Percentiles rank a stretch among this genome's conserved stretches.
Conservation (phyloP, 2,113 vertebrate genomes). For the Saguinus midas region DNA sequence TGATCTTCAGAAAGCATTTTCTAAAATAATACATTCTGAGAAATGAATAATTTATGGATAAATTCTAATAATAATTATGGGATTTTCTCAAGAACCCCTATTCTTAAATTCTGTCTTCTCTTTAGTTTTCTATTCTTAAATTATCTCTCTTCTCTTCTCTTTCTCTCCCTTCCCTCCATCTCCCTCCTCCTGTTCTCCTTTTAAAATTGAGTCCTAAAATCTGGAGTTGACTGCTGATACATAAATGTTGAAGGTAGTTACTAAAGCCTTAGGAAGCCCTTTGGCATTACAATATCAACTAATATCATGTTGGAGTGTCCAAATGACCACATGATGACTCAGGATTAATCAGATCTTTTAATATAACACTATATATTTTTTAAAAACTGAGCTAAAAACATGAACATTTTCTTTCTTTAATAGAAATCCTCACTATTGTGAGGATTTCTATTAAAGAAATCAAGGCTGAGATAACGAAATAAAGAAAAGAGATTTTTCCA, state of each 20-base stretch:
- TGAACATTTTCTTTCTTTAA: background rate
- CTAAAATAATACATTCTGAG: slow-evolving; percentile 38
- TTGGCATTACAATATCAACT: background rate
- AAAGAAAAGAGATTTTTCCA: slow-evolving; percentile 37
- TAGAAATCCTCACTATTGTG: background rate
- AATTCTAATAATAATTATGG: no score
- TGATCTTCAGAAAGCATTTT: slow-evolving; percentile 34
- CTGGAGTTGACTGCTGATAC: slow-evolving; percentile 21
- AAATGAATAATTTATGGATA: slow-evolving; percentile 43
- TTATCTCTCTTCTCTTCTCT: background rate
- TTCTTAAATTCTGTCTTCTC: slow-evolving; percentile 11
- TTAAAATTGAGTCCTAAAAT: slow-evolving; percentile 43
- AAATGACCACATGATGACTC: background rate
- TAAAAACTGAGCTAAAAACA: background rate
- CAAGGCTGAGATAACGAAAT: background rate
- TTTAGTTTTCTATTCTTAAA: no score
- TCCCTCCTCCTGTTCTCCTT: background rate
- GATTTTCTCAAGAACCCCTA: slow-evolving; percentile 1
- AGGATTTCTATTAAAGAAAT: background rate
- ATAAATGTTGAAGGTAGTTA: slow-evolving; percentile 30
- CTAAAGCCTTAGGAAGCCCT: background rate
- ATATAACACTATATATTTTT: background rate
- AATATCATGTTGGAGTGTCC: background rate
- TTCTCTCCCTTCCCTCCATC: background rate
- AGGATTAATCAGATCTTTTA: background rate